Evolutionary conservation across 2,888 invertebrate species (phyloP), one percentile per base, ranked within the genome.

Genomic region (Loripinus fragilis): DNA sequence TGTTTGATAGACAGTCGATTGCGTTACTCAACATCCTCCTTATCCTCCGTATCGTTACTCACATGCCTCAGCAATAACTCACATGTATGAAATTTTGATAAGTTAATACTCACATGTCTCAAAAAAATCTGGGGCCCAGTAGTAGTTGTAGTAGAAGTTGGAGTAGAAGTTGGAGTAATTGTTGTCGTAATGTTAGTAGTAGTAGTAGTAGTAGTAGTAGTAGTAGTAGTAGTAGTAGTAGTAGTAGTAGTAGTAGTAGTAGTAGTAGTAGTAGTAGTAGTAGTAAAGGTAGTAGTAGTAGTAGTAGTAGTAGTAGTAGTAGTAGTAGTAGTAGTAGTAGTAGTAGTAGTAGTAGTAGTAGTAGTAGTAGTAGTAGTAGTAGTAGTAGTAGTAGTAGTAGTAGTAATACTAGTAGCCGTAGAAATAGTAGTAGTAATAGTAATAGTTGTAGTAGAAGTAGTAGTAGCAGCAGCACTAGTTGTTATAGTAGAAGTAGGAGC

Each of bases 181-280:
- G 55, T 55, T 12, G 52, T 12, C 7, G 52, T 52, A 12, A 25
- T 8, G 15, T n/a, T 52, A 12, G 52, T 75, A 74, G 74, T 80
- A 68, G 65, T 74, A 74, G 69, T 80, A 71, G 75, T 68, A 66
- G 71, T 76, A 71, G 67, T 68, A 76, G 72, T 76, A 71, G 71
- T 72, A 71, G 75, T 76, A 41, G 64, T 73, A 65, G 75, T 76
- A 71, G 68, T 60, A 45, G 72, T 76, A 76, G 72, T 76, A 55
- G 72, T 72, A 71, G 74, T 52, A 12, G 52, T 52, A 12, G 52
- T 42, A 55, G 71, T 60, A 55, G 55, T 71, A 55, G 71, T 60
- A 55, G 71, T 71, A 55, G 71, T 71, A 55, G 71, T 71, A 55
- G 71, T 71, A 55, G 71, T 71, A 25, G 55, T 71, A 55, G 71